phyloP scores from a whole-genome alignment of 37 sponge, comb jelly and placozoan species.

The Axinella damicornis region DNA sequence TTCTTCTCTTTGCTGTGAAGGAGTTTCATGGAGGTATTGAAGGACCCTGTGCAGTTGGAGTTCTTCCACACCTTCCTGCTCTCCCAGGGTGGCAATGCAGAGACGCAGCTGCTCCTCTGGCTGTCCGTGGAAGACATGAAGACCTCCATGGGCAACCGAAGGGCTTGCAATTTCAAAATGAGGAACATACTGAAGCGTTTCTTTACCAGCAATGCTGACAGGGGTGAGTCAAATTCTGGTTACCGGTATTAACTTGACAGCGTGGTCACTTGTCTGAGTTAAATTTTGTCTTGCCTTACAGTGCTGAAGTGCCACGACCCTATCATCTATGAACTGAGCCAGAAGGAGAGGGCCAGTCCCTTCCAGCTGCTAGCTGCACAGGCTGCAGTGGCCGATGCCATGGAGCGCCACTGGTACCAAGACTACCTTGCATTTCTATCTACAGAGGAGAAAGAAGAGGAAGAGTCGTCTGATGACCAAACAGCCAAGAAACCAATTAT shows the following conservation, averaged over 20 bases:
- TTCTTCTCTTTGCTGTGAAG: slow-evolving; percentile 26
- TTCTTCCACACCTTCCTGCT: slow-evolving; percentile 54
- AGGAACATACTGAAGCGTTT: slow-evolving; percentile 48
- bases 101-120: slow-evolving; percentile 73
- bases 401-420: slow-evolving; percentile 67
- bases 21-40: slow-evolving; percentile 57
- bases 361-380: slow-evolving; percentile 62
- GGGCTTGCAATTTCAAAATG: not conserved
- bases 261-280: too few relatives aligned
- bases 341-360: not conserved
- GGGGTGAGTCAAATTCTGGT: too few relatives aligned
- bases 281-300: not conserved
- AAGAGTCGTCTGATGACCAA: not conserved
- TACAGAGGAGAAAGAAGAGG: slow-evolving; percentile 14
- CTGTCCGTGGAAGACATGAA: slow-evolving; percentile 74
- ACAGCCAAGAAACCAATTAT: not conserved
- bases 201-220: slow-evolving; percentile 31
- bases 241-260: too few relatives aligned
- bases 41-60: slow-evolving; percentile 35
- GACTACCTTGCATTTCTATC: slow-evolving; percentile 30
- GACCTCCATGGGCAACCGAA: slow-evolving; percentile 1
- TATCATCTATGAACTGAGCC: slow-evolving; percentile 24
- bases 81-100: slow-evolving; percentile 34
- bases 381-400: slow-evolving; percentile 6
- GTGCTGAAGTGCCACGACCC: slow-evolving; percentile 49